Evolutionary conservation across 2,888 invertebrate genomes (phyloP), one percentile per base, ranked within the genome.

Genomic region (Strigamia maritima): DNA sequence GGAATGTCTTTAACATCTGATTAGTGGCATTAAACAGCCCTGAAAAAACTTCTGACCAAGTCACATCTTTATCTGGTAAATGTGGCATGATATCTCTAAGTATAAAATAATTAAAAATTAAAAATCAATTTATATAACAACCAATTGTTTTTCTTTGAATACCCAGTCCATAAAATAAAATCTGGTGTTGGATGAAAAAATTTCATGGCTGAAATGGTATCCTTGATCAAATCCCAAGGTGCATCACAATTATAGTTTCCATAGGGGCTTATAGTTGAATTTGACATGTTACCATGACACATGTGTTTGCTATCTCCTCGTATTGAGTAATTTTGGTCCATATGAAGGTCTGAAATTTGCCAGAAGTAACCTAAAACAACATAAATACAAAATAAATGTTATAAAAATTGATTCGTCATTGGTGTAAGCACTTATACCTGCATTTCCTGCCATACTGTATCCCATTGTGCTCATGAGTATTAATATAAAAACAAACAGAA

Each of bases 121-220:
- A 60, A 24, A 54, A 12, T 54, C 4, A 54, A 54, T 6, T 54
- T 19, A 54, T 54, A 54, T 12, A 60, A 60, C 2, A 16, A 49
- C n/a, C 22, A 60, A 60, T 16, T 10, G 38, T 10, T 38, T 8
- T 8, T 44, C 12, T 44, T 3, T 44, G 6, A 38, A 12, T 78
- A 79, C 79, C 79, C 79, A n/a, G 79, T 79, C 79, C 79, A 79
- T 26, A 79, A 44, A 12, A 79, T 79, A 35, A 79, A 79, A 75
- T 79, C 79, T 14, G 77, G 76, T 16, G 54, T 65, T 26, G 26
- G 54, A 26, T 76, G 65, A 6, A 76, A 77, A 22, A 28, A 28
- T 44, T 26, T 22, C 79, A 79, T 79, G 12, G 79, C 79, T n/a
- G 40, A 31, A 19, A 79, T 24, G 14, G 76, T 31, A 10, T 49